phyloP scores from a whole-genome alignment of 1,140 invertebrate genomes.

The Sycobia sp. region DNA sequence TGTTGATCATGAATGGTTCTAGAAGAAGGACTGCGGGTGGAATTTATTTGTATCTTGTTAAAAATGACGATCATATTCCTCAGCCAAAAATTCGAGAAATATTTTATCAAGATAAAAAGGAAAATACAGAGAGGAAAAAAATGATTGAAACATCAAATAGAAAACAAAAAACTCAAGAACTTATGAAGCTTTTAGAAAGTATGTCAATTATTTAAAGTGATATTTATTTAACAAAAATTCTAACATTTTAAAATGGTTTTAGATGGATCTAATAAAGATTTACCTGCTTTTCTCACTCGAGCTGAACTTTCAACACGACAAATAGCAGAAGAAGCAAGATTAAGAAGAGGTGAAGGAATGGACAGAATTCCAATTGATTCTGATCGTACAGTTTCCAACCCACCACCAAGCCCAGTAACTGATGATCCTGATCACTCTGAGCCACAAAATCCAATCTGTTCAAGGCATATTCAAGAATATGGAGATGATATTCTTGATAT shows the following conservation, averaged over 20 bases:
- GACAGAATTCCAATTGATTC: slow-evolving; percentile 60
- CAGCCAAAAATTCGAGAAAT: slow-evolving; percentile 73
- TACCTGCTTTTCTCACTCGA: slow-evolving; percentile 65
- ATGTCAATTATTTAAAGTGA: slow-evolving; percentile 31
- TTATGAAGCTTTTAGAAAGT: slow-evolving; percentile 68
- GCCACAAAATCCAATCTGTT: slow-evolving; percentile 66
- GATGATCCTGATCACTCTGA: slow-evolving; percentile 74
- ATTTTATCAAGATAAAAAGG: slow-evolving; percentile 72
- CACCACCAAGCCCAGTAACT: slow-evolving; percentile 77
- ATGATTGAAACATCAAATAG: slow-evolving; percentile 61
- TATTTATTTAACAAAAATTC: slow-evolving; percentile 9
- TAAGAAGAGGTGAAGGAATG: slow-evolving; percentile 59
- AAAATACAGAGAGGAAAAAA: slow-evolving; percentile 63
- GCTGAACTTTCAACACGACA: slow-evolving; percentile 62
- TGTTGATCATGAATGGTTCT: slow-evolving; percentile 82
- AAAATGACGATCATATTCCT: slow-evolving; percentile 73
- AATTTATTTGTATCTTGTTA: slow-evolving; percentile 80
- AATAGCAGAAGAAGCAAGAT: slow-evolving; percentile 61
- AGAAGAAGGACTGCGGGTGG: slow-evolving; percentile 83
- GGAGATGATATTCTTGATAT: slow-evolving; percentile 73
- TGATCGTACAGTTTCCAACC: slow-evolving; percentile 69
- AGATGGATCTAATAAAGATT: slow-evolving; percentile 62
- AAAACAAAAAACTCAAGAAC: slow-evolving; percentile 69
- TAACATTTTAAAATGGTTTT: slow-evolving; percentile 25
- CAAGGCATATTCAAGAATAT: slow-evolving; percentile 63